phyloP scores from a whole-genome alignment of 2,888 invertebrate species.

The Eupithecia abbreviata region DNA sequence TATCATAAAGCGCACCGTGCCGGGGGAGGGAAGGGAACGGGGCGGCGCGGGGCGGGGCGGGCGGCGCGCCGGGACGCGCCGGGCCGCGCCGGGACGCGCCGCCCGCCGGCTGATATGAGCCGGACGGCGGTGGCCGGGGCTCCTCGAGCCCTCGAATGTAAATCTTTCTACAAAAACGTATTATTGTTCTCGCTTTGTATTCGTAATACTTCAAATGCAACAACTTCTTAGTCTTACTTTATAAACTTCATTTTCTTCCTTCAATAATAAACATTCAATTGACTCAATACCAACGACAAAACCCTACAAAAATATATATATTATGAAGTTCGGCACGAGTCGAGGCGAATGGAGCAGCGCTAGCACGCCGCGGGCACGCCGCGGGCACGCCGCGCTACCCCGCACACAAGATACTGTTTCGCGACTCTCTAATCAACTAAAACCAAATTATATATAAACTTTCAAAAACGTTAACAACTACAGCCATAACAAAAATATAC shows the following conservation, averaged over 20 bases:
- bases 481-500: conserved; percentile 83
- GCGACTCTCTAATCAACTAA: conserved; percentile 74
- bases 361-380: conserved; percentile 38
- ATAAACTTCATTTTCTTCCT: conserved; percentile 77
- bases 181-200: conserved; percentile 83
- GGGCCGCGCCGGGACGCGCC: background rate
- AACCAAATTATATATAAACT: conserved; percentile 78
- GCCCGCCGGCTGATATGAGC: conserved; percentile 69
- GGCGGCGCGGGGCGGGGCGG: background rate
- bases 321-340: conserved; percentile 76
- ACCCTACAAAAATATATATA: conserved; percentile 80
- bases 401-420: conserved; percentile 57
- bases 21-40: background rate
- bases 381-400: conserved; percentile 58
- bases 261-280: conserved; percentile 83
- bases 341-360: conserved; percentile 43
- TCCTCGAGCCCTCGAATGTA: conserved; percentile 77
- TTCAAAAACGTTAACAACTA: conserved; percentile 82
- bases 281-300: conserved; percentile 83
- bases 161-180: conserved; percentile 82
- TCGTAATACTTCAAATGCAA: conserved; percentile 84
- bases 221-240: conserved; percentile 82
- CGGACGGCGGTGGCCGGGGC: conserved; percentile 66
- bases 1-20: conserved; percentile 63
- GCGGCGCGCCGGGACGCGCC: background rate